A percentile compares a stretch with the other conserved stretches of the same genome.
Conservation (phyloP, 2,888 invertebrate genomes). For the Trachelus tabidus region DNA sequence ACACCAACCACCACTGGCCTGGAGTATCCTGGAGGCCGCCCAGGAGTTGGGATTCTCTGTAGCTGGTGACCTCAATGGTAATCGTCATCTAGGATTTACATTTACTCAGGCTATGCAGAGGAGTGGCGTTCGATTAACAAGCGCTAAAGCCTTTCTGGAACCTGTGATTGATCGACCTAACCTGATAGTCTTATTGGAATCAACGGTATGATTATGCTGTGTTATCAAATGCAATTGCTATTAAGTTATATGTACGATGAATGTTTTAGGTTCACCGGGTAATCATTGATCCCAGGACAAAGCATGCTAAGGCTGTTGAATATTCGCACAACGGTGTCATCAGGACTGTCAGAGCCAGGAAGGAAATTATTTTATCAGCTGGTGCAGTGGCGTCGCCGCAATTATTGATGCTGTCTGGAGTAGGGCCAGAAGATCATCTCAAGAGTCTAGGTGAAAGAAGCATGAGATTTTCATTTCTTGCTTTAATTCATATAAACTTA, state of each 20-base stretch:
- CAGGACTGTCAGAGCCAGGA: not conserved
- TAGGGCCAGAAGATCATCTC: not conserved
- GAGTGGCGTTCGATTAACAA: not conserved
- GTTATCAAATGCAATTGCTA: not conserved
- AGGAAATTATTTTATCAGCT: constrained; percentile 3
- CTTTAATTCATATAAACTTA: not conserved
- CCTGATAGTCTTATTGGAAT: constrained; percentile 1
- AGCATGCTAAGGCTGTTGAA: not conserved
- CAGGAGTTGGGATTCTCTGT: constrained; percentile 31
- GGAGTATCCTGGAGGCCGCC: constrained; percentile 27
- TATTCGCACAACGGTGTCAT: not conserved
- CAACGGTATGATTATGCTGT: not conserved
- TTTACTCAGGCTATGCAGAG: constrained; percentile 28
- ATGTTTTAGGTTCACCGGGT: not conserved
- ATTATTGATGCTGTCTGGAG: not conserved
- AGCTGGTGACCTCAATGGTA: constrained; percentile 29
- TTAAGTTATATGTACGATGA: not conserved
- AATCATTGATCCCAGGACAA: not conserved
- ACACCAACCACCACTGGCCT: constrained; percentile 25
- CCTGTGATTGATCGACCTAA: not conserved
- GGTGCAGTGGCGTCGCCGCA: not conserved
- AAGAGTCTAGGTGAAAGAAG: not conserved
- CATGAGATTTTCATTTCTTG: not conserved
- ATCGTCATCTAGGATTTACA: constrained; percentile 23
- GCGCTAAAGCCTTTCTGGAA: not conserved